Evolutionary conservation across 2,113 vertebrate species (phyloP).

Genomic region (Zosterops hypoxanthus): DNA sequence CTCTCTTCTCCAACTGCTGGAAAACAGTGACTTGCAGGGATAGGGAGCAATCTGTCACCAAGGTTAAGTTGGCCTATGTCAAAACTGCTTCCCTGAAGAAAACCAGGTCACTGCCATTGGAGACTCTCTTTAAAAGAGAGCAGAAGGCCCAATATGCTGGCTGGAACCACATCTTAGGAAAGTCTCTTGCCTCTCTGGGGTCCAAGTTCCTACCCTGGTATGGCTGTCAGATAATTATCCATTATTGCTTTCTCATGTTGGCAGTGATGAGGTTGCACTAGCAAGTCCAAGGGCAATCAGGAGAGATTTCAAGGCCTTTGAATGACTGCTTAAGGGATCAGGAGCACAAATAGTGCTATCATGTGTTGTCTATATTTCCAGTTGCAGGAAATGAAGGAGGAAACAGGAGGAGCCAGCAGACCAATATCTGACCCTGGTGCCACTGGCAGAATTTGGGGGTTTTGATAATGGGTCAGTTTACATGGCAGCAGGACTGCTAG

Average conservation of each 20-base stretch:
- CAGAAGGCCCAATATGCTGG: not conserved
- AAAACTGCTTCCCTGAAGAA: not conserved
- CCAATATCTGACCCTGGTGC: too few relatives aligned
- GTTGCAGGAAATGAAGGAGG: not conserved
- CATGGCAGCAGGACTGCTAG: not conserved
- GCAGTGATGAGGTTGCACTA: not conserved
- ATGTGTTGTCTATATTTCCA: not conserved
- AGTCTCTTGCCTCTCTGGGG: not conserved
- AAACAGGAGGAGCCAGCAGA: not conserved
- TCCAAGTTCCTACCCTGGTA: not conserved
- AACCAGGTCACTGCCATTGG: not conserved
- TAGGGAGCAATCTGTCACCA: not conserved
- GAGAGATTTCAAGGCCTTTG: not conserved
- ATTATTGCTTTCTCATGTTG: not conserved
- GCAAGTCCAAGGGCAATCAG: not conserved
- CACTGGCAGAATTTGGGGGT: not conserved
- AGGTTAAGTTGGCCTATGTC: not conserved
- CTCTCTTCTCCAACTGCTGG: not conserved
- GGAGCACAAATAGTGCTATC: not conserved
- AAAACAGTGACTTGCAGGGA: not conserved
- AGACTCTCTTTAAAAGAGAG: not conserved
- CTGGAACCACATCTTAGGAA: not conserved
- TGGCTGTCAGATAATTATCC: not conserved
- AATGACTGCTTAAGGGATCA: not conserved
- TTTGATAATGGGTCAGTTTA: not conserved